A percentile compares a stretch with the other conserved stretches of the same genome.
phyloP scores from a whole-genome alignment of 2,797 vertebrate species.

The Melanotaenia nigrans region DNA sequence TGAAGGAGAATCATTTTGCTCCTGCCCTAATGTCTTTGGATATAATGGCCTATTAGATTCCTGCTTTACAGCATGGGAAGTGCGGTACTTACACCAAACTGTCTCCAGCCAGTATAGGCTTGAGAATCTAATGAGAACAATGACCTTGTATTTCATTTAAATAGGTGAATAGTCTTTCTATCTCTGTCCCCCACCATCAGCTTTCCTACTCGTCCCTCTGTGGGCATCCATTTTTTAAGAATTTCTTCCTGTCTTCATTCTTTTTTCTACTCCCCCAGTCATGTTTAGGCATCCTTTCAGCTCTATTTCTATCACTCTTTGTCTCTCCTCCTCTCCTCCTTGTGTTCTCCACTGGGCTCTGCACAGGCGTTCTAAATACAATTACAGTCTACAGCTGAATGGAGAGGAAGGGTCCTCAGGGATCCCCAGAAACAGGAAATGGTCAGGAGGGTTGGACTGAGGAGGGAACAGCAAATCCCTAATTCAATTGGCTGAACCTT shows the following conservation, averaged over 20 bases:
- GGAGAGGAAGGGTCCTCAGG: constrained; percentile 73
- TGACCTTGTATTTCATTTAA: constrained; percentile 72
- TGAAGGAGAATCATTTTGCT: constrained; percentile 66
- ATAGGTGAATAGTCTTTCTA: constrained; percentile 46
- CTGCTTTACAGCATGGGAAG: constrained; percentile 56
- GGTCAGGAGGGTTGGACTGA: constrained; percentile 78
- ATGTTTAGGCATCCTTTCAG: constrained; percentile 55
- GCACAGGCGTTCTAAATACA: constrained; percentile 79
- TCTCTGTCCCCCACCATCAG: constrained; percentile 17
- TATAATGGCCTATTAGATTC: constrained; percentile 71
- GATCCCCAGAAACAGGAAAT: constrained; percentile 79
- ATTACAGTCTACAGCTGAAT: constrained; percentile 80
- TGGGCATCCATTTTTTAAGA: constrained; percentile 48
- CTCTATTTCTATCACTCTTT: constrained; percentile 41
- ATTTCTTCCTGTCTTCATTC: constrained; percentile 31
- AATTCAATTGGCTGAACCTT: constrained; percentile 86
- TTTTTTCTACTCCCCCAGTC: constrained; percentile 31
- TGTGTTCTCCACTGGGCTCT: constrained; percentile 66
- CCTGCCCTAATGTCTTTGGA: constrained; percentile 62
- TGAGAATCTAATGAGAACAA: constrained; percentile 68
- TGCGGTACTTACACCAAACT: constrained; percentile 59
- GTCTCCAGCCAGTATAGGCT: constrained; percentile 55
- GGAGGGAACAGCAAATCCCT: constrained; percentile 81
- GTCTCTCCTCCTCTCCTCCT: constrained; percentile 37
- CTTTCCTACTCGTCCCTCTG: constrained; percentile 9